Conservation (phyloP, 1,140 invertebrate species). For the Temnothorax nylanderi region DNA sequence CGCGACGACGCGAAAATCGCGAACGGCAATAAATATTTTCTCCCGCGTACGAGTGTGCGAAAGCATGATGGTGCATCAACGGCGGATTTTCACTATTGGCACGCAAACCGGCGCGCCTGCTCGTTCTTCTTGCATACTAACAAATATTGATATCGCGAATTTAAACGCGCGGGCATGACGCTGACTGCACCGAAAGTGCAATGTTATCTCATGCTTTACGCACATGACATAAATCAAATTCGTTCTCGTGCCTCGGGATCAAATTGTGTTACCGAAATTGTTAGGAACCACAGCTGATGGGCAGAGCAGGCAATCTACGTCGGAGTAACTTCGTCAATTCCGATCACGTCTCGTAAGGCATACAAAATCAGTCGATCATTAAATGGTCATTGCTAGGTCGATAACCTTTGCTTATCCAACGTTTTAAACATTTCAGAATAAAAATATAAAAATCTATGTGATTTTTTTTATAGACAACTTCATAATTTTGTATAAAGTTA, state of each 20-base stretch:
- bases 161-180: slow-evolving; percentile 13
- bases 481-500: neutral
- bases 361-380: slow-evolving; percentile 35
- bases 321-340: slow-evolving; percentile 1
- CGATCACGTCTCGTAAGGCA: neutral
- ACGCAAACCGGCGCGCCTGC: neutral
- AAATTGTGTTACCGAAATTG: slow-evolving; percentile 45
- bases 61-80: neutral
- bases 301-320: neutral
- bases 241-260: neutral
- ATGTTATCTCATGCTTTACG: slow-evolving; percentile 49
- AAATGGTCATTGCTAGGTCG: neutral
- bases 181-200: slow-evolving; percentile 30
- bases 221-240: slow-evolving; percentile 26
- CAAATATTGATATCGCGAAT: slow-evolving; percentile 22
- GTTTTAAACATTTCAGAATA: neutral
- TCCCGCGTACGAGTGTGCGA: no score
- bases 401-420: neutral
- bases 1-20: neutral
- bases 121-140: neutral
- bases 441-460: neutral
- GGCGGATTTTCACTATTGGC: neutral
- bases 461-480: neutral
- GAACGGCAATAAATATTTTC: slow-evolving; percentile 26
- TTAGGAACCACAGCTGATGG: slow-evolving; percentile 29